phyloP scores from a whole-genome alignment of 2,113 vertebrate species.

The Charina bottae region DNA sequence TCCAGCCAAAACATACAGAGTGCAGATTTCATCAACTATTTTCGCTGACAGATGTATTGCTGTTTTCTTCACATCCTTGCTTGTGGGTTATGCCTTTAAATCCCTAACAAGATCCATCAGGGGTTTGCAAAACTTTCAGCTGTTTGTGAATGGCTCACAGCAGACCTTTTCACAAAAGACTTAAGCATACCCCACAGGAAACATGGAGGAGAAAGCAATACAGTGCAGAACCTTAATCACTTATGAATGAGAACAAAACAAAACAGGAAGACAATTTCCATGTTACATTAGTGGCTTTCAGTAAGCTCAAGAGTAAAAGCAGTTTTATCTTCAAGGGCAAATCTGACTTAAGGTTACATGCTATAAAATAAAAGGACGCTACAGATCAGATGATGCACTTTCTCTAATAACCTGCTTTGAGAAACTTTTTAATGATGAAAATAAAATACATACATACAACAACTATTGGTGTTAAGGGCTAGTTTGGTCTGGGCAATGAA shows the following conservation, averaged over 20 bases:
- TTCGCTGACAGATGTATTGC: constrained; percentile 57
- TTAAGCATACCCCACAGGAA: constrained; percentile 43
- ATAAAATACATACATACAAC: too few species aligned
- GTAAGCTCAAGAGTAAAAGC: constrained; percentile 43
- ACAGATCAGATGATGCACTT: neutral
- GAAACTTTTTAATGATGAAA: neutral
- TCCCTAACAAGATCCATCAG: constrained; percentile 51
- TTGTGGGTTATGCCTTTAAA: constrained; percentile 56
- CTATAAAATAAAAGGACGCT: neutral
- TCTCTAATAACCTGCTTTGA: neutral
- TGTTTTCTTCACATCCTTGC: constrained; percentile 54
- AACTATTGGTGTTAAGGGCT: too few species aligned
- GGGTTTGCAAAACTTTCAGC: constrained; percentile 49
- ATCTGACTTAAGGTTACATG: constrained; percentile 17
- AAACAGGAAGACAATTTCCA: constrained; percentile 31
- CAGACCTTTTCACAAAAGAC: constrained; percentile 42
- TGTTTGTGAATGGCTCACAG: constrained; percentile 28
- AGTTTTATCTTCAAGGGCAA: constrained; percentile 41
- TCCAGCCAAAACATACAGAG: constrained; percentile 44
- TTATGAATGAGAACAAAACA: constrained; percentile 36
- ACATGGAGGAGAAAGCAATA: neutral
- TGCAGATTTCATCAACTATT: constrained; percentile 40
- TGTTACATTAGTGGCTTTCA: constrained; percentile 30
- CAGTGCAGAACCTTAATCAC: constrained; percentile 37
- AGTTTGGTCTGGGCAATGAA: constrained; percentile 37